Percentiles rank a stretch among this genome's conserved stretches.
These are phyloP conservation scores for Drosophila meridionalis DNA, from an alignment of 2,888 invertebrate genomes.

Conservation along the genomic window DNA sequence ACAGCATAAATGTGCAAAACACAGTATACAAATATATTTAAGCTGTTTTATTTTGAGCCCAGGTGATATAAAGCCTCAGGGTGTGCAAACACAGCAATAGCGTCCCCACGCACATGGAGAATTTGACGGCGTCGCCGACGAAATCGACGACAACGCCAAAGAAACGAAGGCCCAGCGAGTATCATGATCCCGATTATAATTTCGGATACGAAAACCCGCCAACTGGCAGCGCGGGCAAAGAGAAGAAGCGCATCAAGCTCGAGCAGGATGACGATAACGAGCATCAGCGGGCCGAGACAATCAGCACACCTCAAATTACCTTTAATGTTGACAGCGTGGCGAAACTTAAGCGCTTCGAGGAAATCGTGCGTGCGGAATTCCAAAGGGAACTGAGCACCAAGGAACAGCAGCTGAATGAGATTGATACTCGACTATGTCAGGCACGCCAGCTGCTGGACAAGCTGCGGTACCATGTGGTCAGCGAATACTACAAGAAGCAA, in stretches of 20 bases:
- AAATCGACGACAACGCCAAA: constrained; percentile 64
- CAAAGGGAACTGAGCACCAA: constrained; percentile 89
- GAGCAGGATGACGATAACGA: constrained; percentile 45
- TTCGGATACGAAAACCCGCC: constrained; percentile 8
- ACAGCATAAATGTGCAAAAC: constrained; percentile 62
- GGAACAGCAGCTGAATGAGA: constrained; percentile 89
- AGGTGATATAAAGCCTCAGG: constrained; percentile 59
- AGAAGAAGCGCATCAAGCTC: constrained; percentile 29
- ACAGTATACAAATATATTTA: constrained; percentile 31
- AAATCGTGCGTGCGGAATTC: constrained; percentile 90
- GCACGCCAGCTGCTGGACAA: constrained; percentile 87
- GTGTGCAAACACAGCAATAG: constrained; percentile 30
- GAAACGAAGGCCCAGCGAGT: constrained; percentile 85
- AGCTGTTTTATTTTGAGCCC: constrained; percentile 39
- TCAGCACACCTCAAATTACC: constrained; percentile 78
- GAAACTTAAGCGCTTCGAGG: constrained; percentile 82
- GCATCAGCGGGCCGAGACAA: background rate
- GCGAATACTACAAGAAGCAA: constrained; percentile 87
- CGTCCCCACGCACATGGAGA: constrained; percentile 67
- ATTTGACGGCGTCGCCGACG: constrained; percentile 48
- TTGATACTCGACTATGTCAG: constrained; percentile 88
- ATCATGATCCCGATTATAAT: constrained; percentile 87
- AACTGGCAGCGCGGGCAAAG: background rate
- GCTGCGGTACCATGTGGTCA: constrained; percentile 87
- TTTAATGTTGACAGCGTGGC: constrained; percentile 40